These are phyloP conservation scores for Gracilinanus agilis DNA, from an alignment of 2,113 vertebrate genomes.

Conservation along the genomic window DNA sequence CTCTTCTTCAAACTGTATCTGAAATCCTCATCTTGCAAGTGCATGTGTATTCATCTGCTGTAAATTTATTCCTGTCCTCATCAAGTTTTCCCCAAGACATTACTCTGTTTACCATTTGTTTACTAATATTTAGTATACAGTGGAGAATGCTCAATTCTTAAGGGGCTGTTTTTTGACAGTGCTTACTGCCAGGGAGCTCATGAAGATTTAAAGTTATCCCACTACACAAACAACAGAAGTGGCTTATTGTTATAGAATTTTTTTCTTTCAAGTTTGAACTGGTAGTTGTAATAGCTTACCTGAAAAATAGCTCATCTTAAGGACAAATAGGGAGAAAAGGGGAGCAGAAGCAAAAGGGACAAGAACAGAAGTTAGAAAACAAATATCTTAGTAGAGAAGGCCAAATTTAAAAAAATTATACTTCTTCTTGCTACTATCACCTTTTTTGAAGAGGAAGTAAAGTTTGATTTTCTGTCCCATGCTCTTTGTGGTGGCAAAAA, in stretches of 20 bases:
- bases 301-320: constrained; percentile 30
- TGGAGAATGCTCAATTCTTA: constrained; percentile 4
- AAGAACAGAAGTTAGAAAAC: constrained; percentile 28
- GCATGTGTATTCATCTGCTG: not conserved
- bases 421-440: accelerated
- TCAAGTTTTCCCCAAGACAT: constrained; percentile 4
- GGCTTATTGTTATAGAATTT: not conserved
- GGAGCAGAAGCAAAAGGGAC: not conserved
- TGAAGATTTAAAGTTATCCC: constrained; percentile 24
- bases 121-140: constrained; percentile 37
- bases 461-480: not conserved
- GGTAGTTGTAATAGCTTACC: not conserved
- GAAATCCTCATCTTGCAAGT: not conserved
- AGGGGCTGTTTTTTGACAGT: constrained; percentile 8
- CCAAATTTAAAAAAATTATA: not conserved
- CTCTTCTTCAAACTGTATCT: not conserved
- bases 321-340: constrained; percentile 14
- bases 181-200: constrained; percentile 32
- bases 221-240: not conserved
- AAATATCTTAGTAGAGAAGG: not conserved
- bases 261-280: constrained; percentile 24
- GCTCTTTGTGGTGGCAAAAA: too few relatives aligned
- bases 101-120: constrained; percentile 8
- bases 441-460: not conserved
- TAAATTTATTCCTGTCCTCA: not conserved